Conservation (phyloP, 2,113 vertebrate genomes). For the Silurus glanis region DNA sequence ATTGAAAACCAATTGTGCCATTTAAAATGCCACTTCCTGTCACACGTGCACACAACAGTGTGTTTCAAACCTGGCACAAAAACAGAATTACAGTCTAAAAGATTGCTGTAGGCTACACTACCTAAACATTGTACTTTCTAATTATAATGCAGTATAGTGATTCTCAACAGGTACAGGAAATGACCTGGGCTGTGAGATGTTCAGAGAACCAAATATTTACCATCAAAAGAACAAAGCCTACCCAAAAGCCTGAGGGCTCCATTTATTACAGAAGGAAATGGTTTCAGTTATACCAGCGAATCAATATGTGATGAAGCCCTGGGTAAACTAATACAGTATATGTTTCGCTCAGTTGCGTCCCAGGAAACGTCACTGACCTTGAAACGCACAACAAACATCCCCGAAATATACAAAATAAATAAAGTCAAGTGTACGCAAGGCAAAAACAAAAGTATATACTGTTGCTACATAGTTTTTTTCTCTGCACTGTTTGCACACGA, state of each 20-base stretch:
- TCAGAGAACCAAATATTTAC: conserved; percentile 43
- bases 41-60: neutral
- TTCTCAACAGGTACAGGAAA: conserved; percentile 14
- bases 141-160: conserved; percentile 18
- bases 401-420: neutral
- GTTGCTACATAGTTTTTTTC: no score
- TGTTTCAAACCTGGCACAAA: neutral
- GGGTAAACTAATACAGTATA: neutral
- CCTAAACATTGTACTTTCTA: neutral
- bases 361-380: conserved; percentile 26
- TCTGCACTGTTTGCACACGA: no score
- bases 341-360: neutral
- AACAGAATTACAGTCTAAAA: neutral
- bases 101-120: conserved; percentile 3
- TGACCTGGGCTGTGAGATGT: conserved; percentile 32
- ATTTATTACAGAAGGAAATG: conserved; percentile 48
- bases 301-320: conserved; percentile 31
- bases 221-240: conserved; percentile 35
- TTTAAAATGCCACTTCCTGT: neutral
- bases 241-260: conserved; percentile 38
- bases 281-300: conserved; percentile 33
- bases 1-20: neutral
- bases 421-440: neutral
- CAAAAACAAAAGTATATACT: conserved; percentile 8
- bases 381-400: conserved; percentile 3